phyloP scores from a whole-genome alignment of 2,113 vertebrate genomes.

The Cephalopholis sonnerati region DNA sequence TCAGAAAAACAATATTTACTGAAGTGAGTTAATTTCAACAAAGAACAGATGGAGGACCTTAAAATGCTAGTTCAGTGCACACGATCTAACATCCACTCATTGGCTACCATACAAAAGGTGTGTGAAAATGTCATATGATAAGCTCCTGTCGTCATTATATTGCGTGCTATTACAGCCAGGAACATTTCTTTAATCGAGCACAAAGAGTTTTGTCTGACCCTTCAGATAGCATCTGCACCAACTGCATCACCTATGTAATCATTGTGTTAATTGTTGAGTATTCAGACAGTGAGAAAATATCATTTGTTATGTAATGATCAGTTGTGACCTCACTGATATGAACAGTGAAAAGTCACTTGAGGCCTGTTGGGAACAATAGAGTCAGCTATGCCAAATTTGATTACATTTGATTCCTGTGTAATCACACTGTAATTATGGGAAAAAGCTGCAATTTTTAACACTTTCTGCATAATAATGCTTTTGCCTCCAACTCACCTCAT shows the following conservation, averaged over 20 bases:
- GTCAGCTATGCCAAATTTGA: slow-evolving; percentile 13
- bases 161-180: background rate
- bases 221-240: background rate
- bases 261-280: background rate
- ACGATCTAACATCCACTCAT: background rate
- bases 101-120: background rate
- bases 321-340: background rate
- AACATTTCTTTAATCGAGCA: slow-evolving; percentile 13
- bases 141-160: slow-evolving; percentile 2
- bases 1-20: slow-evolving; percentile 23
- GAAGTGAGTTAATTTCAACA: slow-evolving; percentile 23
- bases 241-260: slow-evolving; percentile 7
- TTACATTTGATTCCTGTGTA: slow-evolving; percentile 27
- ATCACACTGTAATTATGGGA: slow-evolving; percentile 32
- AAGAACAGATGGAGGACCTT: slow-evolving; percentile 35
- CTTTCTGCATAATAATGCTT: slow-evolving; percentile 36
- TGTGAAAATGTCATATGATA: background rate
- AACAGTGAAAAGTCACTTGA: background rate
- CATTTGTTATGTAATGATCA: slow-evolving; percentile 19
- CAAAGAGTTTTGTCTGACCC: slow-evolving; percentile 1
- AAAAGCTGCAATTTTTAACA: slow-evolving; percentile 5
- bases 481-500: slow-evolving; percentile 41
- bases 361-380: slow-evolving; percentile 23
- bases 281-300: slow-evolving; percentile 23
- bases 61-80: slow-evolving; percentile 26